Percentiles rank a stretch among this genome's conserved stretches.
Evolutionary conservation across 2,113 vertebrate genomes (phyloP).

Genomic region (Condylura cristata): DNA sequence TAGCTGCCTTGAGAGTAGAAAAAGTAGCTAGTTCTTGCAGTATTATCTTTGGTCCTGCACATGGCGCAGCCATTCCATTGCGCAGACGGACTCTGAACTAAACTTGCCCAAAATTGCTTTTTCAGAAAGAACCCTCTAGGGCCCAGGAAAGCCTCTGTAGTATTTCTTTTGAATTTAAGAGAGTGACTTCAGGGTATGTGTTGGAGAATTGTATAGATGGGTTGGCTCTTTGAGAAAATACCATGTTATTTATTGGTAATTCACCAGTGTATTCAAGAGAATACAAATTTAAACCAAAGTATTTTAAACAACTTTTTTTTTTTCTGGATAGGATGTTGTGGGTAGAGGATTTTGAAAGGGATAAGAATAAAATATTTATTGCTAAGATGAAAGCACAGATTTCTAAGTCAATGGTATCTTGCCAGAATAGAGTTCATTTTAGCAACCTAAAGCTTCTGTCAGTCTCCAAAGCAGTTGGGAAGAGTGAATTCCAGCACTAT

Average conservation of each 20-base stretch:
- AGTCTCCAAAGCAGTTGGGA: not conserved
- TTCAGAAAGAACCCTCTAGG: not conserved
- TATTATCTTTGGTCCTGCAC: slow-evolving; percentile 83
- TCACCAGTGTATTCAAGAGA: not conserved
- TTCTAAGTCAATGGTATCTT: not conserved
- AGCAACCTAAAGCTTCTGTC: not conserved
- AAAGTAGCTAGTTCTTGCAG: slow-evolving; percentile 83
- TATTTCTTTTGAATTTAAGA: not conserved
- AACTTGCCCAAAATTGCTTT: not conserved
- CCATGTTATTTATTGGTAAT: not conserved
- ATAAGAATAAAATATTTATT: not conserved
- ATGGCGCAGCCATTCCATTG: slow-evolving; percentile 75
- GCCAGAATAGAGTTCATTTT: not conserved
- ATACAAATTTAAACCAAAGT: not conserved
- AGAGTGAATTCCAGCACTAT: not conserved
- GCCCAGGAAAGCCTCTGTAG: not conserved
- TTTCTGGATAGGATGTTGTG: not conserved
- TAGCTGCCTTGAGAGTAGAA: slow-evolving; percentile 87
- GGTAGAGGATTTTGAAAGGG: not conserved
- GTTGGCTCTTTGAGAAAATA: not conserved
- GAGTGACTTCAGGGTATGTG: not conserved
- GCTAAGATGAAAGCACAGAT: not conserved
- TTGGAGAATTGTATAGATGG: not conserved
- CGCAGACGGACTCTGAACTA: slow-evolving; percentile 29
- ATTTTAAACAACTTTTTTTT: not conserved